phyloP scores from a whole-genome alignment of 2,797 vertebrate genomes.

The Ptychobarbus kaznakovi region DNA sequence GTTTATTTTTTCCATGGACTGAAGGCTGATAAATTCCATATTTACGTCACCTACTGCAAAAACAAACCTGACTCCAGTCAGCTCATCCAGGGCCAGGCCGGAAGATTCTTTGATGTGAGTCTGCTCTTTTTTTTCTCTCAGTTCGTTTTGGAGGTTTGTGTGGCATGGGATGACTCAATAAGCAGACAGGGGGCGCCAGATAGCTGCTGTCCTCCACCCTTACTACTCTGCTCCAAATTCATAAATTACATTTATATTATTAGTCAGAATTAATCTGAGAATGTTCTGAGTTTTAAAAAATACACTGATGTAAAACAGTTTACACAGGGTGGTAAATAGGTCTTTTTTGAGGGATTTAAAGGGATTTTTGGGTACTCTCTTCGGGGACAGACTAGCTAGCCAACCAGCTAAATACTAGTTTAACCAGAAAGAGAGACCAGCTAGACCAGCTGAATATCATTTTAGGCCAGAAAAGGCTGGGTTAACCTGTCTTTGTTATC shows the following conservation, averaged over 20 bases:
- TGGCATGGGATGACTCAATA: conserved; percentile 9
- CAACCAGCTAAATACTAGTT: neutral
- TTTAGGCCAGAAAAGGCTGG: neutral
- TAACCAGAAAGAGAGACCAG: neutral
- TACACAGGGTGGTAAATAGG: neutral
- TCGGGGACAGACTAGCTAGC: neutral
- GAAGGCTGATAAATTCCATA: conserved; percentile 98
- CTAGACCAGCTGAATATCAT: neutral
- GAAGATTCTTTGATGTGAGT: conserved; percentile 95
- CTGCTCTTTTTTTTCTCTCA: neutral
- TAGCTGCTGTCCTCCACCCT: neutral
- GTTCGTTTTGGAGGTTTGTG: neutral
- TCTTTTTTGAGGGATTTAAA: neutral
- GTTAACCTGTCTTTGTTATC: neutral
- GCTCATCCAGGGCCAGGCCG: conserved; percentile 93
- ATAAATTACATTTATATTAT: neutral
- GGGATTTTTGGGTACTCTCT: neutral
- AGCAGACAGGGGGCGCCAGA: conserved; percentile 43
- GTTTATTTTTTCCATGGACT: neutral
- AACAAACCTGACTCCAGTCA: conserved; percentile 98
- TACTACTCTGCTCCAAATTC: neutral
- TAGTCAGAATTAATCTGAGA: neutral
- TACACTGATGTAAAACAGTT: neutral
- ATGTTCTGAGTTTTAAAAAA: neutral
- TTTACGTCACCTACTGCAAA: conserved; percentile 99